Conservation (phyloP, 2,888 invertebrate genomes). For the Reticulitermes lucifugus region DNA sequence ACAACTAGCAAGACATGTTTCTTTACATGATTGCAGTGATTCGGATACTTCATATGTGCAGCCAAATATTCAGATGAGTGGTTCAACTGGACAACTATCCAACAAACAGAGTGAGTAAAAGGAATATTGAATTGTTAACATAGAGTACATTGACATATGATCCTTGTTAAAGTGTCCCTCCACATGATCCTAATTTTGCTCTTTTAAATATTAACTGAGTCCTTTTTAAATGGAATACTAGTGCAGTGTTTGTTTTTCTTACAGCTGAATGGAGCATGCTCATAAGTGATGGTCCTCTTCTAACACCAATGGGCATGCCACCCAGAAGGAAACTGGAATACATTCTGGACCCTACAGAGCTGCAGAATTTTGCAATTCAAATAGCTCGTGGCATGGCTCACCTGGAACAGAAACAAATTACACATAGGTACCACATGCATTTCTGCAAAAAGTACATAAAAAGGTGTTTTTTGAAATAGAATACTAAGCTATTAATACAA, state of each 20-base stretch:
- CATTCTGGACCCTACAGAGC: conserved; percentile 66
- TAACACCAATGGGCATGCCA: conserved; percentile 41
- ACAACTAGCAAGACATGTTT: too few relatives aligned
- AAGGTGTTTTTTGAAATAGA: too few relatives aligned
- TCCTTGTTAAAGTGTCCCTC: too few relatives aligned
- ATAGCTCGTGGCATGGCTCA: conserved; percentile 86
- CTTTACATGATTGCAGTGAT: conserved; percentile 39
- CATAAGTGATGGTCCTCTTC: conserved; percentile 59
- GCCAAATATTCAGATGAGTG: conserved; percentile 32
- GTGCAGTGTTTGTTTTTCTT: conserved; percentile 53
- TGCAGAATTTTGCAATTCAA: conserved; percentile 81
- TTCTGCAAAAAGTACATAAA: neutral
- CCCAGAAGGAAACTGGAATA: conserved; percentile 58
- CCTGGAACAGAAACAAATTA: conserved; percentile 76
- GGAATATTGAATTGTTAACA: neutral
- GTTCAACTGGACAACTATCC: conserved; percentile 41
- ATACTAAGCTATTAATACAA: too few relatives aligned
- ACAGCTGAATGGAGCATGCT: conserved; percentile 70
- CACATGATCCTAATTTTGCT: too few relatives aligned
- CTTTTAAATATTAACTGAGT: too few relatives aligned
- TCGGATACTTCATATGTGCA: conserved; percentile 47
- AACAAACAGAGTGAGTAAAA: conserved; percentile 46
- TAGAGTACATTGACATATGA: too few relatives aligned
- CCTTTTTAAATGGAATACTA: too few relatives aligned
- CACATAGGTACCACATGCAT: conserved; percentile 70